Conservation (phyloP, 2,113 vertebrate species). For the Pituophis catenifer region DNA sequence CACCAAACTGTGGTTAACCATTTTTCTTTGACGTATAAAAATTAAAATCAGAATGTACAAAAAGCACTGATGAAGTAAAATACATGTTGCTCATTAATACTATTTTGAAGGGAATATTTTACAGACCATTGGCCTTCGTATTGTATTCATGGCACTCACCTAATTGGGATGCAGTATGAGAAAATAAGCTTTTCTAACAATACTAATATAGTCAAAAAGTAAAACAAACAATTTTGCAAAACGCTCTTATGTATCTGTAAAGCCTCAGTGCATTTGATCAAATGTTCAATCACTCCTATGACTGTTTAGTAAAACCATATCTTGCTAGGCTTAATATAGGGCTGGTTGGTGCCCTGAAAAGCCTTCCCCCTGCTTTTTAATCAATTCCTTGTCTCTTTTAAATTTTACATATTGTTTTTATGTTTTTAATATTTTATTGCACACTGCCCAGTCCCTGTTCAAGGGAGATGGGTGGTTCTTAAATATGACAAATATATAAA, state of each 20-base stretch:
- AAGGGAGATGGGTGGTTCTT: not conserved
- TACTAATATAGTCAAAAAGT: not conserved
- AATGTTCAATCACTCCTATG: not conserved
- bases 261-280: not conserved
- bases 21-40: constrained; percentile 39
- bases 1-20: constrained; percentile 3
- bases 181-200: not conserved
- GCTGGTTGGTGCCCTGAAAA: not conserved
- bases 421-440: not conserved
- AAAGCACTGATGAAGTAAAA: constrained; percentile 46
- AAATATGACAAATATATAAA: not conserved
- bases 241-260: not conserved
- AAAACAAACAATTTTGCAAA: not conserved
- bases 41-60: constrained; percentile 41
- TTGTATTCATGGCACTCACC: constrained; percentile 43
- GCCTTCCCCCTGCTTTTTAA: not conserved
- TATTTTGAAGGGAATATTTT: constrained; percentile 26
- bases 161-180: constrained; percentile 20
- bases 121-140: constrained; percentile 40
- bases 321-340: not conserved
- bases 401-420: not conserved
- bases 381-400: not conserved
- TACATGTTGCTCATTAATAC: constrained; percentile 56
- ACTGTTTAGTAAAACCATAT: not conserved
- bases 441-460: not conserved